Evolutionary conservation across 2,113 vertebrate genomes (phyloP).

Genomic region (Verasper variegatus): DNA sequence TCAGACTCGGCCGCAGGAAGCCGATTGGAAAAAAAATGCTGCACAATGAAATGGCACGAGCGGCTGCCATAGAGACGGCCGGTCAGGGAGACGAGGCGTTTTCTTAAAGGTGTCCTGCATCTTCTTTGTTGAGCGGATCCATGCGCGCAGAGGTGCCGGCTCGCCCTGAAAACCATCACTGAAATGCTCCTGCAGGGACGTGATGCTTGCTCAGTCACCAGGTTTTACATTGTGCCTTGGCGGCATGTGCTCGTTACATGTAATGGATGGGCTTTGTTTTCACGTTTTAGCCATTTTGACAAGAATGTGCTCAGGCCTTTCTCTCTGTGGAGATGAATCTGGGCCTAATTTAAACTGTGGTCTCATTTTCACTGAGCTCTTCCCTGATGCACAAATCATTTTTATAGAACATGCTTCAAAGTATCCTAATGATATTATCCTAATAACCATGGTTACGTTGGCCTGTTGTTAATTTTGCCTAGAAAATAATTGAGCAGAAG

Average conservation of each 20-base stretch:
- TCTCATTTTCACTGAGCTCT: neutral
- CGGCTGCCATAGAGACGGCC: conserved; percentile 66
- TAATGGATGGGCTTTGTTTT: neutral
- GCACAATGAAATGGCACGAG: conserved; percentile 47
- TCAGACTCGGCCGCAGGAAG: conserved; percentile 21
- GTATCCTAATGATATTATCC: no score
- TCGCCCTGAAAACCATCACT: conserved; percentile 46
- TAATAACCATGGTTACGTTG: no score
- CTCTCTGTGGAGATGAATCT: neutral
- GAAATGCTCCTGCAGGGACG: neutral
- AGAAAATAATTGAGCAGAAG: neutral
- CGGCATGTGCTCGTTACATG: neutral
- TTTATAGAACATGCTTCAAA: no score
- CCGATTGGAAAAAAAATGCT: conserved; percentile 18
- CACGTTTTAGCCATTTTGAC: neutral
- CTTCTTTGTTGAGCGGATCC: conserved; percentile 75
- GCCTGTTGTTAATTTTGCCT: neutral
- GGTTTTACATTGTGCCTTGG: neutral
- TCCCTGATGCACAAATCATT: neutral
- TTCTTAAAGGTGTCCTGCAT: conserved; percentile 82
- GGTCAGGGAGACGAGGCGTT: conserved; percentile 75
- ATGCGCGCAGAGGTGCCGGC: conserved; percentile 41
- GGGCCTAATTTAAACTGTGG: neutral
- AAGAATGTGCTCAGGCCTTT: neutral
- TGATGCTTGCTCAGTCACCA: neutral